These are phyloP conservation scores for Cataglyphis rosenhaueri DNA, from an alignment of 2,888 invertebrate species.

Conservation along the genomic window DNA sequence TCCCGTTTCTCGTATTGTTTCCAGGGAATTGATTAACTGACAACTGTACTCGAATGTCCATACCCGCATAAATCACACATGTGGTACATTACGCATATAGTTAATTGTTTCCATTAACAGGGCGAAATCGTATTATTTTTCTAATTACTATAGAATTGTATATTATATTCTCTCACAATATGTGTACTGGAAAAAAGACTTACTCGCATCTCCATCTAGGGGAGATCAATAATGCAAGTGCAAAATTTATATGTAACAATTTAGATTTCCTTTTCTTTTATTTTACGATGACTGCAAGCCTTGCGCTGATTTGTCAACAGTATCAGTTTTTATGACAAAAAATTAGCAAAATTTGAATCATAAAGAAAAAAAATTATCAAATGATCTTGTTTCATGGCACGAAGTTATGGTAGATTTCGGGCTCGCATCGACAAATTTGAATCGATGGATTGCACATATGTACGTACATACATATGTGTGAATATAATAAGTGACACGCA, in stretches of 20 bases:
- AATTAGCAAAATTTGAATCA: slow-evolving; percentile 6
- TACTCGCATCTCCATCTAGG: slow-evolving; percentile 56
- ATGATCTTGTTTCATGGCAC: background rate
- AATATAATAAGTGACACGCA: slow-evolving; percentile 60
- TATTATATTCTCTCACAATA: slow-evolving; percentile 61
- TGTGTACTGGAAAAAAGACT: slow-evolving; percentile 56
- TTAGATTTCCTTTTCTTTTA: slow-evolving; percentile 61
- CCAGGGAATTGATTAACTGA: slow-evolving; percentile 78
- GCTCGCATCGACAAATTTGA: background rate
- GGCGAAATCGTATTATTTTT: slow-evolving; percentile 84
- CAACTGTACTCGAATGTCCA: slow-evolving; percentile 83
- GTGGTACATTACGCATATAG: slow-evolving; percentile 78
- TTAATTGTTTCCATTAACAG: slow-evolving; percentile 81
- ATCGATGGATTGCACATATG: slow-evolving; percentile 39
- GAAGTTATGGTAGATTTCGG: background rate
- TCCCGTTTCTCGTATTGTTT: slow-evolving; percentile 66
- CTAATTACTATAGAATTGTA: slow-evolving; percentile 79
- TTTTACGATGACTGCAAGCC: slow-evolving; percentile 1
- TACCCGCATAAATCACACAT: slow-evolving; percentile 70
- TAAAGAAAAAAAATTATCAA: background rate
- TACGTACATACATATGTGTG: slow-evolving; percentile 46
- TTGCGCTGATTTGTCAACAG: background rate
- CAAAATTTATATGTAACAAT: slow-evolving; percentile 63
- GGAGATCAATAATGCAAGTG: slow-evolving; percentile 59
- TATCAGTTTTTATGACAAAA: background rate